Evolutionary conservation across 2,113 vertebrate species (phyloP).

Genomic region (Chrysemys picta): DNA sequence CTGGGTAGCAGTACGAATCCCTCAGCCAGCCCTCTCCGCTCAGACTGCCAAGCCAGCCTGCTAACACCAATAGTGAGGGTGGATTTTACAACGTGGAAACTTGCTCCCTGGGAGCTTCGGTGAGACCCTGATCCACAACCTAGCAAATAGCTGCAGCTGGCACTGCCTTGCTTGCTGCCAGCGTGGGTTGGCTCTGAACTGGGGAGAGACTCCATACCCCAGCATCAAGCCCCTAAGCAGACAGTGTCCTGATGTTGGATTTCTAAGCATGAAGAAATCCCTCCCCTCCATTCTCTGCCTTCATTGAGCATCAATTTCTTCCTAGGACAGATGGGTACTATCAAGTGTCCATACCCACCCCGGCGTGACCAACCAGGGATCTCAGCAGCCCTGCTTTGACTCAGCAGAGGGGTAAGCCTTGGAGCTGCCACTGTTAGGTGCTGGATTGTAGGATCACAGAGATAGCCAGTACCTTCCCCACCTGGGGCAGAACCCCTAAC

Average conservation of each 20-base stretch:
- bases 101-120: background rate
- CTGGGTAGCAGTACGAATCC: too few relatives aligned
- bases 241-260: background rate
- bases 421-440: background rate
- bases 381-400: background rate
- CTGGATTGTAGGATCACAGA: background rate
- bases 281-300: background rate
- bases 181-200: background rate
- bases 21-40: background rate
- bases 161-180: fast-evolving
- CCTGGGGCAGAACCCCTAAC: fast-evolving
- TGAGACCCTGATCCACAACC: background rate
- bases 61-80: background rate
- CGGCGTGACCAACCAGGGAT: background rate
- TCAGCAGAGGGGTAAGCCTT: background rate
- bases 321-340: background rate
- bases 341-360: background rate
- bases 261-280: background rate
- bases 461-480: background rate
- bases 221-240: fast-evolving
- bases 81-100: background rate
- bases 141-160: fast-evolving
- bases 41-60: background rate
- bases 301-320: background rate
- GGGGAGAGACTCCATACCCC: background rate